phyloP scores from a whole-genome alignment of 2,797 vertebrate species.

The Peromyscus eremicus region DNA sequence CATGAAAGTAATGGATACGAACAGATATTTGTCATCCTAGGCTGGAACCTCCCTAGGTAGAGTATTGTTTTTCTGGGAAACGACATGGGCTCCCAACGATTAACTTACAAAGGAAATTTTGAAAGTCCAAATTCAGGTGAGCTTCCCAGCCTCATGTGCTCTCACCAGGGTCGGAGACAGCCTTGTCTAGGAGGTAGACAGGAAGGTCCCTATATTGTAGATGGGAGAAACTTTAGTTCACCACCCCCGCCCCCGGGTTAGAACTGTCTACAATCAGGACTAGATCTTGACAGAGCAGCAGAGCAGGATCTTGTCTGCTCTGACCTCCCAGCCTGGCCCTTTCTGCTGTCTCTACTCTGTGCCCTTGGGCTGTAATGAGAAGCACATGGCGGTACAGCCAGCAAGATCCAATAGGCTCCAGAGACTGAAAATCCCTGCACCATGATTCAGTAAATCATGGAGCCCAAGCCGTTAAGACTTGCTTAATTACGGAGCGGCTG shows the following conservation, averaged over 20 bases:
- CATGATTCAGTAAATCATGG: slow-evolving; percentile 67
- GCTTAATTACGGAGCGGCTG: slow-evolving; percentile 41
- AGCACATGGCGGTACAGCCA: slow-evolving; percentile 33
- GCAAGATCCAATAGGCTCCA: slow-evolving; percentile 51
- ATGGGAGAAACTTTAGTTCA: slow-evolving; percentile 21
- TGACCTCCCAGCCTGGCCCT: background rate
- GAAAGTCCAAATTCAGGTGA: background rate
- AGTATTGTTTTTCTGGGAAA: background rate
- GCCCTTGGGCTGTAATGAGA: slow-evolving; percentile 56
- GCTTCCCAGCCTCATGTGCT: background rate
- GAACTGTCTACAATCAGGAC: slow-evolving; percentile 26
- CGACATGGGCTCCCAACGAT: background rate
- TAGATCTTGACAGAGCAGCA: background rate
- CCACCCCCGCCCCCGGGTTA: background rate
- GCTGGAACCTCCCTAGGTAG: background rate
- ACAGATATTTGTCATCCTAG: background rate
- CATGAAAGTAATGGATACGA: background rate
- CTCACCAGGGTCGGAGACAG: background rate
- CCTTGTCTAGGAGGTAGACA: background rate
- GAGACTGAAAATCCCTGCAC: slow-evolving; percentile 53
- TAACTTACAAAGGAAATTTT: slow-evolving; percentile 12
- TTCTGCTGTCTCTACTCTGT: slow-evolving; percentile 10
- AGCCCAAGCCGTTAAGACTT: background rate
- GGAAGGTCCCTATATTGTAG: background rate
- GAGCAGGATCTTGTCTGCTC: background rate